A percentile compares a stretch with the other conserved stretches of the same genome.
Conservation (phyloP, 2,797 vertebrate genomes). For the Cygnus olor region DNA sequence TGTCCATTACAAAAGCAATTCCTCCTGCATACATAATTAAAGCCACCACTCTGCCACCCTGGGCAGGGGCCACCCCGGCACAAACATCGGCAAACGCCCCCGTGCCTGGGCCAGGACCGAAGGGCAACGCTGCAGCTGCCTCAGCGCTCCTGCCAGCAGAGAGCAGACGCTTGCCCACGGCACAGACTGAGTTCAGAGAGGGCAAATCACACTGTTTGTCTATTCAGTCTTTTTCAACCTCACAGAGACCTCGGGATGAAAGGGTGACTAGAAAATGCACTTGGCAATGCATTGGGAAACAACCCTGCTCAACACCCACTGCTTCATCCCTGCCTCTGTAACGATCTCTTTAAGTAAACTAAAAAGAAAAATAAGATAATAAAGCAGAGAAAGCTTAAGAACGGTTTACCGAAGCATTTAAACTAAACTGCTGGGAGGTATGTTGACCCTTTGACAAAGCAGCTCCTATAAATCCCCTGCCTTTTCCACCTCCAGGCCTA, state of each 20-base stretch:
- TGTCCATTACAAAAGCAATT: background rate
- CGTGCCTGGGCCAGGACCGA: too few species aligned
- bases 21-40: background rate
- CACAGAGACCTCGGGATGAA: fast-evolving
- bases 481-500: background rate
- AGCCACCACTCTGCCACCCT: too few species aligned
- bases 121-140: background rate
- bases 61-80: too few species aligned
- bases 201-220: fast-evolving
- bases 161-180: fast-evolving
- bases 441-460: background rate
- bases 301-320: background rate
- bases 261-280: background rate
- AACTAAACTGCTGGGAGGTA: background rate
- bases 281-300: background rate
- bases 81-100: background rate
- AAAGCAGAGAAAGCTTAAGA: background rate
- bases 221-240: fast-evolving
- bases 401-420: background rate
- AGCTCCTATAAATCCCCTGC: background rate
- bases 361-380: background rate
- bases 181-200: fast-evolving
- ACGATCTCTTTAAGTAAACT: background rate
- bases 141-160: fast-evolving
- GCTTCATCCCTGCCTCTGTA: background rate